Conservation (phyloP, 2,888 invertebrate genomes). For the Tricholauxania praeusta region DNA sequence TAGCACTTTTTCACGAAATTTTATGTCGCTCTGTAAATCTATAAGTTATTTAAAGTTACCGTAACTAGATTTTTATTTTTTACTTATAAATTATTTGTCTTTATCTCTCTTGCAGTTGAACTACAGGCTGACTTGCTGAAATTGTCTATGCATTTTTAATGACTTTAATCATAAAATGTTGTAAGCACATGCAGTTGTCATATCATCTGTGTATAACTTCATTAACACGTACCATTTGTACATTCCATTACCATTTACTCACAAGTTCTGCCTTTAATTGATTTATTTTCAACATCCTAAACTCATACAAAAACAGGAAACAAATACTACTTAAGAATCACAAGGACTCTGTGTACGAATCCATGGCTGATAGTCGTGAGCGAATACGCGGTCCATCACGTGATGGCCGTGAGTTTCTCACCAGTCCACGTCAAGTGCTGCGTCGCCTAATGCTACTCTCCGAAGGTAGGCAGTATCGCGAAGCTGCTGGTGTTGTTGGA, state of each 20-base stretch:
- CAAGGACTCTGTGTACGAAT: conserved; percentile 56
- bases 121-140: no score
- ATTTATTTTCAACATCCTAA: not conserved
- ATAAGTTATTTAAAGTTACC: no score
- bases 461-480: conserved; percentile 90
- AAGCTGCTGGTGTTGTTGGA: conserved; percentile 87
- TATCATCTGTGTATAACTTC: not conserved
- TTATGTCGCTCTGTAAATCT: no score
- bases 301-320: conserved; percentile 50
- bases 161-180: conserved; percentile 13
- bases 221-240: no score
- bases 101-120: no score
- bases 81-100: no score
- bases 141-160: no score
- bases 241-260: not conserved
- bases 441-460: conserved; percentile 82
- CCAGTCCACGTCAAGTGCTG: conserved; percentile 77
- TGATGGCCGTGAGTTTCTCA: conserved; percentile 72
- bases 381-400: conserved; percentile 76
- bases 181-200: conserved; percentile 14
- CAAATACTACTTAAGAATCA: conserved; percentile 62
- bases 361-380: conserved; percentile 80
- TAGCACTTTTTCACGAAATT: no score
- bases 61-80: no score
- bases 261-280: not conserved